Conservation (phyloP, 2,113 vertebrate genomes). For the Chauna torquata region DNA sequence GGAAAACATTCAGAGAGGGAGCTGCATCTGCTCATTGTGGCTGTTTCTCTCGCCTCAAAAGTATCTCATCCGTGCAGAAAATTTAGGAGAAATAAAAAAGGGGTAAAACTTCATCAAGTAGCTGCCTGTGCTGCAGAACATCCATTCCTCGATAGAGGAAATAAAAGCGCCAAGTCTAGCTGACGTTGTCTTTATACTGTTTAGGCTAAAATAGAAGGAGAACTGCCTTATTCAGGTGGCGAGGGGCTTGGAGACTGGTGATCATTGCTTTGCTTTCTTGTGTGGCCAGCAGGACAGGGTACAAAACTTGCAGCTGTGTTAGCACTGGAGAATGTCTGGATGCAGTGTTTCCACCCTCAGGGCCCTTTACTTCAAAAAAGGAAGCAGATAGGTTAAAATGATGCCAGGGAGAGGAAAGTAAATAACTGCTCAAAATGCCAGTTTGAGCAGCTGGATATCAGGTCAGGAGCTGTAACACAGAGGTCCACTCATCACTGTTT, state of each 20-base stretch:
- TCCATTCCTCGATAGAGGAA: not conserved
- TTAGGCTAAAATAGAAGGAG: not conserved
- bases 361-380: not conserved
- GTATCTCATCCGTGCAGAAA: not conserved
- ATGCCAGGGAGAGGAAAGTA: slow-evolving; percentile 9
- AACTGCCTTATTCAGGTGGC: not conserved
- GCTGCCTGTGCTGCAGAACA: not conserved
- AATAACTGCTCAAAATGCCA: slow-evolving; percentile 1
- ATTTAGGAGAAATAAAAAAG: not conserved
- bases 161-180: not conserved
- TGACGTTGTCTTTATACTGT: not conserved
- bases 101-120: not conserved
- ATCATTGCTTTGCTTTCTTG: not conserved
- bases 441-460: slow-evolving; percentile 28
- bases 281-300: not conserved
- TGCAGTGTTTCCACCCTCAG: not conserved
- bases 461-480: slow-evolving; percentile 9
- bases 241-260: not conserved
- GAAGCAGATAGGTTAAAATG: not conserved
- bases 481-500: not conserved
- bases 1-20: not conserved
- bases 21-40: not conserved
- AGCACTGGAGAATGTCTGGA: not conserved
- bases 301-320: not conserved
- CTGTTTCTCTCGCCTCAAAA: not conserved